Base-by-base conservation (phyloP, 2,797 vertebrate genomes). In the Aselliscus stoliczkanus region DNA sequence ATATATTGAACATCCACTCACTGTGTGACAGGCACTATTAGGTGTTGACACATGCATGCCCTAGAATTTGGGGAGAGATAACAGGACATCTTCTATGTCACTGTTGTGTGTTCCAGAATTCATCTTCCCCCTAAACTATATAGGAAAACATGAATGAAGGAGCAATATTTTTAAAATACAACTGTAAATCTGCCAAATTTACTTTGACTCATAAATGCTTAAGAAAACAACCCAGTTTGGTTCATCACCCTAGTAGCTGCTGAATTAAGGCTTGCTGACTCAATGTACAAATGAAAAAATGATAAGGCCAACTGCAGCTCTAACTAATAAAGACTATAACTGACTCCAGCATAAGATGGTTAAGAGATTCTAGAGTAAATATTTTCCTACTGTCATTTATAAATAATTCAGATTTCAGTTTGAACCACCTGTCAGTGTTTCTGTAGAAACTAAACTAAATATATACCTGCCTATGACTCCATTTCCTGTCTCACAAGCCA, bases 351-450 rank as follows among this genome's bases (percentile, higher is more conserved):
- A 89, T 23, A 85, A 96, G 91, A 76, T 11, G 20, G 29, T 50
- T 83, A 89, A 93, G 70, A 69, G 83, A 92, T 94, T 44, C 93
- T 60, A 81, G 69, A 93, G 62, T 82, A 95, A 96, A 87, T 89
- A 94, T 95, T 95, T 96, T 64, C 84, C 84, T 84, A 65, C 21
- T 42, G 42, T 93, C 34, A 37, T 27, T 92, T 69, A 96, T 94
- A 93, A 96, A 92, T 96, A 93, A 97, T 96, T 97, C 90, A 94
- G 56, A 88, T 82, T 93, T 93, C 80, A 88, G 60, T 88, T 88
- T 86, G 84, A 93, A 92, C 72, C 81, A 86, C 50, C 90, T 94
- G 75, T 81, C 83, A 67, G 54, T 69, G 64, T 92, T 95, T 62
- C 62, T 54, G 37, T 23, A 52, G 9, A 80, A 94, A 94, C 64